Percentiles rank a stretch among this genome's conserved stretches.
These are phyloP conservation scores for Centroberyx gerrardi DNA, from an alignment of 2,797 vertebrate genomes.

Conservation along the genomic window DNA sequence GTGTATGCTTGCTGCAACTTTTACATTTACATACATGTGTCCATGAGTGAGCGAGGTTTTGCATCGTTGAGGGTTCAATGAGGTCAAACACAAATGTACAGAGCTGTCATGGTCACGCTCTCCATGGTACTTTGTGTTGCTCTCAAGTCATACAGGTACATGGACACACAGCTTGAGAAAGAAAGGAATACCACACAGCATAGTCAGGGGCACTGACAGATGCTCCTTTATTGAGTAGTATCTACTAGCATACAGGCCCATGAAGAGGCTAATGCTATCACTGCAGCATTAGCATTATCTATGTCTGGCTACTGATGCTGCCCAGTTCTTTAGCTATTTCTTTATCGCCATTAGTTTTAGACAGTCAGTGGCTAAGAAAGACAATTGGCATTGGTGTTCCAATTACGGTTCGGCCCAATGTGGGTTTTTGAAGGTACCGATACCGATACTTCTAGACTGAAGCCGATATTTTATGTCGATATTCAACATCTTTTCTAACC, in stretches of 20 bases:
- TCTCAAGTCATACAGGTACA: slow-evolving; percentile 85
- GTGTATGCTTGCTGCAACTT: neutral
- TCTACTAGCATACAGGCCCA: neutral
- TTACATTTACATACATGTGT: slow-evolving; percentile 11
- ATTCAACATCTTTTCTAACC: too few relatives aligned
- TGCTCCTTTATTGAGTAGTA: slow-evolving; percentile 21
- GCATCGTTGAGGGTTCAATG: slow-evolving; percentile 85
- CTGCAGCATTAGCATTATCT: slow-evolving; percentile 25
- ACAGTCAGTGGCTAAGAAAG: slow-evolving; percentile 5
- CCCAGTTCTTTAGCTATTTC: slow-evolving; percentile 23
- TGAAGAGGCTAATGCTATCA: slow-evolving; percentile 34
- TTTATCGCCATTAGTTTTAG: neutral
- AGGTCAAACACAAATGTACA: slow-evolving; percentile 98
- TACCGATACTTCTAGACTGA: too few relatives aligned
- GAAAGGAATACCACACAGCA: slow-evolving; percentile 29
- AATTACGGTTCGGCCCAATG: slow-evolving; percentile 13
- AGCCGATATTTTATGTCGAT: too few relatives aligned
- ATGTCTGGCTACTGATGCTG: slow-evolving; percentile 37
- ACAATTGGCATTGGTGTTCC: neutral
- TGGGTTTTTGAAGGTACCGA: neutral
- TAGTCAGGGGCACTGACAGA: slow-evolving; percentile 13
- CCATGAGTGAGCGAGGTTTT: slow-evolving; percentile 40
- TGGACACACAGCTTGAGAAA: slow-evolving; percentile 32
- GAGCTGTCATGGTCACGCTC: slow-evolving; percentile 94
- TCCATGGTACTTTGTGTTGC: slow-evolving; percentile 93